Evolutionary conservation across 2,113 vertebrate genomes (phyloP).

Genomic region (Ammodytes marinus): DNA sequence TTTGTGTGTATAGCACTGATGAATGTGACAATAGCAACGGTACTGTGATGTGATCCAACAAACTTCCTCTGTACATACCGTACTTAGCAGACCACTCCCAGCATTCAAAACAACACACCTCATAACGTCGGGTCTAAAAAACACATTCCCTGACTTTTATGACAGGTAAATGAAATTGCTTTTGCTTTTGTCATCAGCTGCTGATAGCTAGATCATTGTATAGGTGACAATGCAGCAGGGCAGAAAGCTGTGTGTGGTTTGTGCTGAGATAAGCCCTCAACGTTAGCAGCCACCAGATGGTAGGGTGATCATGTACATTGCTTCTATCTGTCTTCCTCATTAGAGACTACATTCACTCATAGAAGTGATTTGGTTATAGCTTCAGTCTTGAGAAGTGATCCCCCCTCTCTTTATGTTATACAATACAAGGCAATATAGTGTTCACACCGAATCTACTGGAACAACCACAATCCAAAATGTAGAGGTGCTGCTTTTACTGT

Average conservation of each 20-base stretch:
- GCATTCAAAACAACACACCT: slow-evolving; percentile 15
- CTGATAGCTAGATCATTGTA: slow-evolving; percentile 18
- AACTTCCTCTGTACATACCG: background rate
- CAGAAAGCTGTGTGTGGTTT: slow-evolving; percentile 42
- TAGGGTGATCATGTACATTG: slow-evolving; percentile 66
- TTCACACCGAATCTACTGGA: slow-evolving; percentile 10
- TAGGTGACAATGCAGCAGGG: slow-evolving; percentile 43
- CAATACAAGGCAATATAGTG: slow-evolving; percentile 3
- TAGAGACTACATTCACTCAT: slow-evolving; percentile 42
- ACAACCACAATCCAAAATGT: background rate
- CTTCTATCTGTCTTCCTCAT: slow-evolving; percentile 67
- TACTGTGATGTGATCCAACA: background rate
- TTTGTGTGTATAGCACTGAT: background rate
- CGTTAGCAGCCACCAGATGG: slow-evolving; percentile 71
- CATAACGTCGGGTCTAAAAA: background rate
- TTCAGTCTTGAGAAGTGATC: background rate
- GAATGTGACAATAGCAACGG: background rate
- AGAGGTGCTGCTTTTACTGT: background rate
- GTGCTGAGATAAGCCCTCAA: slow-evolving; percentile 61
- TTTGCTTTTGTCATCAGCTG: slow-evolving; percentile 5
- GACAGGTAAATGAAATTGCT: slow-evolving; percentile 6
- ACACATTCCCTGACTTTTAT: background rate
- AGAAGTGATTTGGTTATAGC: slow-evolving; percentile 35
- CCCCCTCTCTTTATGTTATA: background rate
- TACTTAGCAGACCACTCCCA: slow-evolving; percentile 1